Conservation (phyloP, 2,888 invertebrate genomes). For the Stegana nigrithorax region DNA sequence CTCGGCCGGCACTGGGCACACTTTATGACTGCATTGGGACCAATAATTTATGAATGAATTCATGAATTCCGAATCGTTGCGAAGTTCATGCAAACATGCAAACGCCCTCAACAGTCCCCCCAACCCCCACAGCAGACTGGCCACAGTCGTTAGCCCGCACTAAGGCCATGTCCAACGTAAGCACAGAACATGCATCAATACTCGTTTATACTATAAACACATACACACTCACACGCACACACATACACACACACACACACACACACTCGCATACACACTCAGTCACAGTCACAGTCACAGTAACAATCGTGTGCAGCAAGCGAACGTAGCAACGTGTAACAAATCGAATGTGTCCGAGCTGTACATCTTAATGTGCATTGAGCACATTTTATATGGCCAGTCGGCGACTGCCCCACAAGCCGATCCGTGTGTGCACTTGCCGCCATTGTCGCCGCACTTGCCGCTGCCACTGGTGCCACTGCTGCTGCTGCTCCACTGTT, state of each 20-base stretch:
- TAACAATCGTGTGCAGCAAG: no score
- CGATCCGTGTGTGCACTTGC: not conserved
- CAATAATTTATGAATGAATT: slow-evolving; percentile 61
- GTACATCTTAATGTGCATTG: slow-evolving; percentile 18
- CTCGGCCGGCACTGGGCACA: slow-evolving; percentile 19
- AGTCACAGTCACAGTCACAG: no score
- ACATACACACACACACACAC: slow-evolving; percentile 11
- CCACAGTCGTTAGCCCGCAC: no score
- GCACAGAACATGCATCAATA: no score
- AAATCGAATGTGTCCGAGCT: slow-evolving; percentile 45
- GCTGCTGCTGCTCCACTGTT: no score
- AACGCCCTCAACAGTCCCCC: not conserved
- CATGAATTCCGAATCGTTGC: slow-evolving; percentile 53
- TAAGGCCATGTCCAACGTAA: no score
- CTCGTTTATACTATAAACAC: no score
- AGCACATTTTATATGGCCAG: slow-evolving; percentile 9
- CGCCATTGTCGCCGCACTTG: not conserved
- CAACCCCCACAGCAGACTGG: no score
- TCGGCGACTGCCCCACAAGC: not conserved
- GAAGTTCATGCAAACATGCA: slow-evolving; percentile 6
- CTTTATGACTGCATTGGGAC: slow-evolving; percentile 59
- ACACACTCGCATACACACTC: slow-evolving; percentile 16
- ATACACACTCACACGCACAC: not conserved
- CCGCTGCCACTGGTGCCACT: no score
- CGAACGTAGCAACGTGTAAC: not conserved